Percentiles rank a stretch among this genome's conserved stretches.
Evolutionary conservation across 1,140 invertebrate species (phyloP).

Genomic region (Charaxes varanes): DNA sequence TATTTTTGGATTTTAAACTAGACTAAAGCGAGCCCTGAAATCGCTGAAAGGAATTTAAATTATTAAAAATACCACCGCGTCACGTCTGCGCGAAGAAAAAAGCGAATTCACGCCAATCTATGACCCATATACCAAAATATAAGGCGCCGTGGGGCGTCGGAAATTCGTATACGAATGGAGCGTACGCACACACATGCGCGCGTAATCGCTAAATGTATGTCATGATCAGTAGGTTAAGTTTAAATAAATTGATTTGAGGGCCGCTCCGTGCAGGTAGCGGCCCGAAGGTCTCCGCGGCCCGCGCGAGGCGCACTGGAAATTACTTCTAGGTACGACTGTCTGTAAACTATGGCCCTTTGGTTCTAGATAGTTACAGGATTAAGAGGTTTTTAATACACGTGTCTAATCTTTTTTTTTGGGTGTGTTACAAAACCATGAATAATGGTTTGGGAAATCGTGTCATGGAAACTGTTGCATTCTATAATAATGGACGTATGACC

Average conservation of each 20-base stretch:
- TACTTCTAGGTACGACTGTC: not conserved
- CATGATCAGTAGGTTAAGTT: constrained; percentile 73
- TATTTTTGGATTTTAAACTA: too few relatives aligned
- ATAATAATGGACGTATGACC: too few relatives aligned
- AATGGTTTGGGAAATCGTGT: too few relatives aligned
- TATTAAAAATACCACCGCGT: not conserved
- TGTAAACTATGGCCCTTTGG: not conserved
- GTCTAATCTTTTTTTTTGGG: too few relatives aligned
- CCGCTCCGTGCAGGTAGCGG: constrained; percentile 38
- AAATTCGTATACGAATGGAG: constrained; percentile 48
- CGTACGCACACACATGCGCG: constrained; percentile 38
- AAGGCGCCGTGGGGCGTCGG: constrained; percentile 24
- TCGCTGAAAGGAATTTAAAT: not conserved
- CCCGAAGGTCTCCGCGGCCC: constrained; percentile 39
- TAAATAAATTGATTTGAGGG: constrained; percentile 67
- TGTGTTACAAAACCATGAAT: not conserved
- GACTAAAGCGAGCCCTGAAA: too few relatives aligned
- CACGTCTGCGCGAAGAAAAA: not conserved
- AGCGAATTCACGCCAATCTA: constrained; percentile 16
- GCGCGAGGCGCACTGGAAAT: constrained; percentile 4
- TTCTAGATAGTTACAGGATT: too few relatives aligned
- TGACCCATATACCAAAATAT: constrained; percentile 42
- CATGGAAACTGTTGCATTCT: not conserved
- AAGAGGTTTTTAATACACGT: too few relatives aligned
- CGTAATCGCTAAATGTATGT: constrained; percentile 65